phyloP scores from a whole-genome alignment of 2,113 vertebrate genomes.

The Proteles cristata region DNA sequence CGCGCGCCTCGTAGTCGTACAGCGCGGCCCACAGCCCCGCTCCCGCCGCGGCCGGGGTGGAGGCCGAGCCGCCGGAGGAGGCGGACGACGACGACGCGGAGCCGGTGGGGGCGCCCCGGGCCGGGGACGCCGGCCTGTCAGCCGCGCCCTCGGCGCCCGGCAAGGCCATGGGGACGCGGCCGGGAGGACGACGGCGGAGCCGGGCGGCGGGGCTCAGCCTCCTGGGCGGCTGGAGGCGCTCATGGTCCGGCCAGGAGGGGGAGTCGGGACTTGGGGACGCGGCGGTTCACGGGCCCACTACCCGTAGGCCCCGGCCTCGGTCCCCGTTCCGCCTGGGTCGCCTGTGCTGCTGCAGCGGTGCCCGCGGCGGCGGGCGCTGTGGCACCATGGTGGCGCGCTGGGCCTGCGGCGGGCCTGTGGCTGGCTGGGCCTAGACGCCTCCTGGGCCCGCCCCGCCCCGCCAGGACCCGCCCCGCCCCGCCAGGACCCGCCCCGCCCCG shows the following conservation, averaged over 20 bases:
- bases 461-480: not conserved
- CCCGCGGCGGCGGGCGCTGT: not conserved
- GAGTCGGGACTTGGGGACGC: not conserved
- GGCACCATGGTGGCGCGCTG: not conserved
- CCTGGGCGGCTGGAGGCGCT: not conserved
- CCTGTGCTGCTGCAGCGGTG: not conserved
- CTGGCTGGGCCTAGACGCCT: not conserved
- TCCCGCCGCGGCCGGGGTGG: constrained; percentile 70
- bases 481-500: not conserved
- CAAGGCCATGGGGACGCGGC: constrained; percentile 65
- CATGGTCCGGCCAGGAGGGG: constrained; percentile 36
- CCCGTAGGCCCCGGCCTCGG: not conserved
- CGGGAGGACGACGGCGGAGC: not conserved
- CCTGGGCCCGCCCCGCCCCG: not conserved
- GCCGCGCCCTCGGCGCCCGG: constrained; percentile 85
- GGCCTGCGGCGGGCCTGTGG: not conserved
- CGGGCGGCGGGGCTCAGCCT: constrained; percentile 4
- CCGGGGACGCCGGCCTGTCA: constrained; percentile 66
- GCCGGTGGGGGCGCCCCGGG: constrained; percentile 29
- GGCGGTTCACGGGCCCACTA: not conserved
- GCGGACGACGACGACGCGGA: constrained; percentile 85
- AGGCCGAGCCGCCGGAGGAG: constrained; percentile 85
- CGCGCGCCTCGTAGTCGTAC: constrained; percentile 92
- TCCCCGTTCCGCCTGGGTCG: not conserved
- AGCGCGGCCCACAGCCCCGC: constrained; percentile 90